Evolutionary conservation across 2,797 vertebrate species (phyloP).

Genomic region (Xenops minutus): DNA sequence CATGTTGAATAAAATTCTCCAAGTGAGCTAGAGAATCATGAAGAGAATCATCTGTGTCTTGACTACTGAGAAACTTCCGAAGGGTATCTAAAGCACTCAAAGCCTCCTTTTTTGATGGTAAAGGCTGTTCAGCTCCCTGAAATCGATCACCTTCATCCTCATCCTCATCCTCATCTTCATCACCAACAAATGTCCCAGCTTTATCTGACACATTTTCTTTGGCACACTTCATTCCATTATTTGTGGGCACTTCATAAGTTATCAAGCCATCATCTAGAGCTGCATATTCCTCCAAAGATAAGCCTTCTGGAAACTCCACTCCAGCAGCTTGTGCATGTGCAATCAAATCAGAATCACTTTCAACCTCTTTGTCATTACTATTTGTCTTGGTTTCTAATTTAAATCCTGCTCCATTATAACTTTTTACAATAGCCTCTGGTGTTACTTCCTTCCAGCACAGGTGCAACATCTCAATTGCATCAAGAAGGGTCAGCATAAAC

Average conservation of each 20-base stretch:
- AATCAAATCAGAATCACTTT: slow-evolving; percentile 45
- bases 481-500: slow-evolving; percentile 65
- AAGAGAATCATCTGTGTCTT: slow-evolving; percentile 47
- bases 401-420: slow-evolving; percentile 54
- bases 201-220: slow-evolving; percentile 3
- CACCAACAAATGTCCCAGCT: not conserved
- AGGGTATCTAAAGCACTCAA: slow-evolving; percentile 68
- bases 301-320: slow-evolving; percentile 68
- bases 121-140: slow-evolving; percentile 23
- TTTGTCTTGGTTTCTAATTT: slow-evolving; percentile 29
- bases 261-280: slow-evolving; percentile 64
- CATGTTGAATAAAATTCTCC: slow-evolving; percentile 70
- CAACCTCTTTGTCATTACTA: not conserved
- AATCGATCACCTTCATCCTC: not conserved
- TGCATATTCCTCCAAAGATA: slow-evolving; percentile 69
- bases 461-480: slow-evolving; percentile 69
- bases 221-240: not conserved
- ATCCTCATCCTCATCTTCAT: slow-evolving; percentile 61
- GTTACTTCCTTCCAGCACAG: slow-evolving; percentile 69
- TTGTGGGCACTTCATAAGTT: slow-evolving; percentile 20
- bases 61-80: slow-evolving; percentile 68
- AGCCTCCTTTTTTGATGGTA: slow-evolving; percentile 69
- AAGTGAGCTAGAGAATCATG: slow-evolving; percentile 66
- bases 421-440: slow-evolving; percentile 49
- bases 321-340: slow-evolving; percentile 50